Conservation (phyloP, 2,113 vertebrate species). For the Seriola dumerili region DNA sequence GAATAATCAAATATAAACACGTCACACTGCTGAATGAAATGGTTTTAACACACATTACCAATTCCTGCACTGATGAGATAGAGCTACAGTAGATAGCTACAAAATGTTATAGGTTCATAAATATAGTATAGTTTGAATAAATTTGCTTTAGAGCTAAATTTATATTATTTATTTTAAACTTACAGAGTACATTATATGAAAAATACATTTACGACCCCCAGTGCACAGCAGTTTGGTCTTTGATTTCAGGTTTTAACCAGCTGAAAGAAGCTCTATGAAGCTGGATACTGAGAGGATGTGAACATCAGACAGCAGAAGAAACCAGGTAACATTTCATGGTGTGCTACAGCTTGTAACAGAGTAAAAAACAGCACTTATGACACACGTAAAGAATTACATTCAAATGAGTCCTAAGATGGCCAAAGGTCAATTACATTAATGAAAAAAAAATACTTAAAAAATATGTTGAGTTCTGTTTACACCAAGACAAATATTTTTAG, state of each 20-base stretch:
- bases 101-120: constrained; percentile 84
- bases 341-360: constrained; percentile 52
- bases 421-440: constrained; percentile 37
- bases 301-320: constrained; percentile 56
- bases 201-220: constrained; percentile 83
- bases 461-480: constrained; percentile 23
- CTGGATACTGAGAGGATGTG: constrained; percentile 57
- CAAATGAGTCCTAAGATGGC: constrained; percentile 58
- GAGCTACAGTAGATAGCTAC: constrained; percentile 81
- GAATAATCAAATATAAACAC: constrained; percentile 63
- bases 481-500: constrained; percentile 46
- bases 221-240: constrained; percentile 87
- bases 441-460: neutral
- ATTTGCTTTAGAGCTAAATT: constrained; percentile 79
- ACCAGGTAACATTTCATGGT: constrained; percentile 34
- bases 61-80: constrained; percentile 68
- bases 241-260: constrained; percentile 72
- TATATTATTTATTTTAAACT: constrained; percentile 73
- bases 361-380: constrained; percentile 37
- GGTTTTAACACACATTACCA: constrained; percentile 57
- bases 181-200: constrained; percentile 81
- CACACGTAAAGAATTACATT: constrained; percentile 61
- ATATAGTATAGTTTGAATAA: constrained; percentile 83
- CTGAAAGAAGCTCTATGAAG: constrained; percentile 69
- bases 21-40: constrained; percentile 64